Evolutionary conservation across 1,140 invertebrate species (phyloP).

Genomic region (Stegodyphus mimosarum): DNA sequence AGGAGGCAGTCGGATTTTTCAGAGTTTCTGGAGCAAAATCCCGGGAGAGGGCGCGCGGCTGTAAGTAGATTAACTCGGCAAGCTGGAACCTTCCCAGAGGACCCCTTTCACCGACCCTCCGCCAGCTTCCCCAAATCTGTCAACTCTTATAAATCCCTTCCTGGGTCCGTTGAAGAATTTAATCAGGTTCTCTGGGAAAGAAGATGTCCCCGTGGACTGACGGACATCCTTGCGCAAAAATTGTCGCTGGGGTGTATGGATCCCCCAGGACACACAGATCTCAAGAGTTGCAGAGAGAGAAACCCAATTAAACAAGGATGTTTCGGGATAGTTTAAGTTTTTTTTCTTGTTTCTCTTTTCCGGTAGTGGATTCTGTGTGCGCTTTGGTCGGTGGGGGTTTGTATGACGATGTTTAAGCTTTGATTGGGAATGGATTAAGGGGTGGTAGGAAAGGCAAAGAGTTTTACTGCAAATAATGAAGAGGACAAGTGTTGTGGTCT

Average conservation of each 20-base stretch:
- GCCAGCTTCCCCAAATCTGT: constrained; percentile 23
- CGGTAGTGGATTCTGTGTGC: constrained; percentile 12
- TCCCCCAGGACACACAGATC: constrained; percentile 2
- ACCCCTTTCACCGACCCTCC: not conserved
- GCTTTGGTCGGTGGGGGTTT: not conserved
- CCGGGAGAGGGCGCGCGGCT: constrained; percentile 10
- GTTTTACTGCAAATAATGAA: constrained; percentile 52
- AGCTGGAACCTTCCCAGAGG: constrained; percentile 27
- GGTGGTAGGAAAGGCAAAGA: not conserved
- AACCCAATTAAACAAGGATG: constrained; percentile 50
- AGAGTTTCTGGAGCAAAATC: not conserved
- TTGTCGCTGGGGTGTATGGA: constrained; percentile 29
- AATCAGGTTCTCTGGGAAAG: constrained; percentile 41
- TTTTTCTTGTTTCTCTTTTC: not conserved
- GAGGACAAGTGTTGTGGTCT: constrained; percentile 32
- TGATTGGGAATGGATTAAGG: constrained; percentile 47
- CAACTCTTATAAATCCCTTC: constrained; percentile 50
- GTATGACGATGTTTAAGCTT: constrained; percentile 44
- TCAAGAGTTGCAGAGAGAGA: not conserved
- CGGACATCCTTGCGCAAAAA: constrained; percentile 34
- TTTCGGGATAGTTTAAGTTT: not conserved
- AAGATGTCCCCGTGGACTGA: constrained; percentile 18
- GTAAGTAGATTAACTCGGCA: constrained; percentile 50
- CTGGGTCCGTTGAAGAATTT: constrained; percentile 35
- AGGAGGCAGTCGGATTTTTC: constrained; percentile 15